Base-by-base conservation (phyloP, 2,888 invertebrate species). In the Machimus atricapillus region DNA sequence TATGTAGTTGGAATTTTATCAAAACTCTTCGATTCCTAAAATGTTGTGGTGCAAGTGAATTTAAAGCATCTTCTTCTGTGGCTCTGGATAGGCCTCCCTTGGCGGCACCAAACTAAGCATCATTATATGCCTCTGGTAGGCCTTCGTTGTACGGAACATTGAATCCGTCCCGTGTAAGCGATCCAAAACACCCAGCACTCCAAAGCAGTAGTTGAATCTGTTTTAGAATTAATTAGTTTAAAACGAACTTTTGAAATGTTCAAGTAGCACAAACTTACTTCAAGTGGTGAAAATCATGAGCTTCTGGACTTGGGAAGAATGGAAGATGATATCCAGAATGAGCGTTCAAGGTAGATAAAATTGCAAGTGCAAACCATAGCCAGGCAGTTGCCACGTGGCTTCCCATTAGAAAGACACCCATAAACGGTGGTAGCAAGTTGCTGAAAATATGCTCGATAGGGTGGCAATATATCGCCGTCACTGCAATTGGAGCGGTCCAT, bases 261-360 rank as follows among this genome's bases (percentile, higher is more conserved):
- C 1, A 46, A 46, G 43, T 43, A 3, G 43, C 3, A 43, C 4
- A 16, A 66, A 27, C 66, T 66, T 91, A 96, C 96, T 97, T 97
- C 89, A 96, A 94, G 92, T 97, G 97, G 92, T 97, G 97, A 91
- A 96, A 97, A 92, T 97, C 97, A 90, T 97, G 97, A 0, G 96
- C 96, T 91, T 97, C 97, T 8, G 97, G 96, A 74, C 96, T 96
- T 7, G 96, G 96, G 91, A 97, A 95, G 92, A 97, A 96, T 0
- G 97, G 97, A 90, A 97, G 93, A 92, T 97, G 97, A 91, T 97
- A 97, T 14, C 97, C 97, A 76, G 96, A 96, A 92, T 97, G 97
- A 9, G 96, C 95, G 90, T 96, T 96, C 83, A 97, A 93, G 2
- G 97, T 97, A 4, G 96, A 96, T 40, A 96, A 91, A 89, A 96